Evolutionary conservation across 2,888 invertebrate species (phyloP).

Genomic region (Matsumyia berberina): DNA sequence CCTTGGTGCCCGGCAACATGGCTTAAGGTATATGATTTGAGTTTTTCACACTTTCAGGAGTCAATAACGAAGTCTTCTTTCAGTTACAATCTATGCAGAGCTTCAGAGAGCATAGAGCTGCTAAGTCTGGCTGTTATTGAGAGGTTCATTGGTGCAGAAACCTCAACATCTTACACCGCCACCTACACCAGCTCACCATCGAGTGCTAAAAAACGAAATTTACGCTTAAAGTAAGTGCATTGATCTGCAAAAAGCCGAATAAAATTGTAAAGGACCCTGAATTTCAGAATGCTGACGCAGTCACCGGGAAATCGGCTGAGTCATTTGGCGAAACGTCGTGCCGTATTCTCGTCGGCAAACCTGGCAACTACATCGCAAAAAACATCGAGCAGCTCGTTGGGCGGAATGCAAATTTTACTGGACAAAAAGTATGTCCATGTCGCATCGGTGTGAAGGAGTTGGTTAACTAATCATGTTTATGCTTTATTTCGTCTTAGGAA

Average conservation of each 20-base stretch:
- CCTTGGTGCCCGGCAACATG: slow-evolving; percentile 88
- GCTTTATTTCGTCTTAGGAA: slow-evolving; percentile 77
- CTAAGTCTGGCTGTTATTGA: slow-evolving; percentile 88
- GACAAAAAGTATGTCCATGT: slow-evolving; percentile 81
- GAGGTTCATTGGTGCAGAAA: slow-evolving; percentile 90
- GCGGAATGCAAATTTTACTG: slow-evolving; percentile 81
- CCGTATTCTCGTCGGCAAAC: slow-evolving; percentile 90
- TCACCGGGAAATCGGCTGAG: slow-evolving; percentile 92
- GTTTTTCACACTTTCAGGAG: background rate
- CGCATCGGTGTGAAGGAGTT: background rate
- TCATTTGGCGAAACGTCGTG: slow-evolving; percentile 90
- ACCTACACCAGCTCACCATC: slow-evolving; percentile 84
- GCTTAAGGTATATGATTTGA: slow-evolving; percentile 87
- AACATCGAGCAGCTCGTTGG: slow-evolving; percentile 77
- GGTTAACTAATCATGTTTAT: slow-evolving; percentile 20
- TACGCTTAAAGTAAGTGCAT: slow-evolving; percentile 86
- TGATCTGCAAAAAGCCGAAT: background rate
- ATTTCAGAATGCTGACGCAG: slow-evolving; percentile 84
- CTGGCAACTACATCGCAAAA: slow-evolving; percentile 85
- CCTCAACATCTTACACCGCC: slow-evolving; percentile 87
- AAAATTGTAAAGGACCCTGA: background rate
- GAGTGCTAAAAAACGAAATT: slow-evolving; percentile 87
- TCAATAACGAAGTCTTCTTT: slow-evolving; percentile 78
- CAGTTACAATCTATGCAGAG: slow-evolving; percentile 89
- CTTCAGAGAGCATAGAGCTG: slow-evolving; percentile 89